Evolutionary conservation across 1,140 invertebrate genomes (phyloP).

Genomic region (Drosophila insularis): DNA sequence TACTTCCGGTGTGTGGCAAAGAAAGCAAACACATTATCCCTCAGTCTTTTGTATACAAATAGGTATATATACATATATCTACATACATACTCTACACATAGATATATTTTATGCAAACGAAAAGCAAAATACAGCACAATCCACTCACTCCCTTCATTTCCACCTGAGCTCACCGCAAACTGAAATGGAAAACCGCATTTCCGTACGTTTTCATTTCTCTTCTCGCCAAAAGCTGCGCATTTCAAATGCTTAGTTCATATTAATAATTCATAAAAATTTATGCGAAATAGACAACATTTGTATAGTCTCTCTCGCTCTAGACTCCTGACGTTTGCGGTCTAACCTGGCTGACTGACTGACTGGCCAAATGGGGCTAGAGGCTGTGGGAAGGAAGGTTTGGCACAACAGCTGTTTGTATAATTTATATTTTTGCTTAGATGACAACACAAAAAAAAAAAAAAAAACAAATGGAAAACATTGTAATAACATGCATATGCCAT

Average conservation of each 20-base stretch:
- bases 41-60: not conserved
- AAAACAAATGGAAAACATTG: conserved; percentile 6
- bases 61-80: not conserved
- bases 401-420: conserved; percentile 37
- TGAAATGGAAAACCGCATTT: conserved; percentile 48
- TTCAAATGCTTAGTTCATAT: conserved; percentile 62
- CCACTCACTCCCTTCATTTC: not conserved
- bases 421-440: conserved; percentile 25
- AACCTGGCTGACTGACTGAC: conserved; percentile 9
- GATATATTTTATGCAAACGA: conserved; percentile 58
- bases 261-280: conserved; percentile 78
- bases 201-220: not conserved
- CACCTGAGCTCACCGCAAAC: conserved; percentile 31
- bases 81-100: not conserved
- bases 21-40: conserved; percentile 60
- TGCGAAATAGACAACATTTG: conserved; percentile 67
- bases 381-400: conserved; percentile 13
- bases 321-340: conserved; percentile 13
- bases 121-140: conserved; percentile 27
- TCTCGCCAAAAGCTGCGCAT: conserved; percentile 29
- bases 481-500: conserved; percentile 36
- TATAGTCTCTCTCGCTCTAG: conserved; percentile 8
- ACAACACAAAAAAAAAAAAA: conserved; percentile 1
- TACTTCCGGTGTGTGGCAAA: conserved; percentile 69
- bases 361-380: conserved; percentile 18